These are phyloP conservation scores for Phalanger gymnotis DNA, from an alignment of 2,797 vertebrate genomes.

Conservation along the genomic window DNA sequence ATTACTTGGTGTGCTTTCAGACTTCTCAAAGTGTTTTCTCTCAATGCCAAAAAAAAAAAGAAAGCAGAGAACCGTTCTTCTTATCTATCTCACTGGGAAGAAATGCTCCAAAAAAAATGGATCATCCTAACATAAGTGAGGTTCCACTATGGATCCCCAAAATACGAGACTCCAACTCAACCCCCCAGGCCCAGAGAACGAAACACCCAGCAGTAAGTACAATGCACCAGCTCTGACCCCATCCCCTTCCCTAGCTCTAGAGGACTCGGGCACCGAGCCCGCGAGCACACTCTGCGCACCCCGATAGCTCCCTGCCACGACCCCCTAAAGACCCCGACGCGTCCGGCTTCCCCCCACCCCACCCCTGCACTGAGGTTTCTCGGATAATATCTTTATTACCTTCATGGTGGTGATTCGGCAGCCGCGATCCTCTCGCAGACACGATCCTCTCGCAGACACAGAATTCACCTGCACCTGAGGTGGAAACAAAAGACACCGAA, in stretches of 20 bases:
- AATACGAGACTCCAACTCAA: constrained; percentile 32
- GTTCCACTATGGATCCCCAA: background rate
- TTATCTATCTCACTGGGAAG: background rate
- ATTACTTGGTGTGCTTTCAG: constrained; percentile 62
- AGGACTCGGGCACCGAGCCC: constrained; percentile 3
- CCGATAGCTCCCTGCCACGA: constrained; percentile 16
- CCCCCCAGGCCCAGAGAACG: background rate
- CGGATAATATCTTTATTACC: constrained; percentile 75
- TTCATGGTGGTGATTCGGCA: constrained; percentile 84
- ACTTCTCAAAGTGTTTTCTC: constrained; percentile 8
- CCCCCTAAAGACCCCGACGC: background rate
- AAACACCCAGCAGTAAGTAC: constrained; percentile 58
- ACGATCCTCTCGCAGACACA: constrained; percentile 46
- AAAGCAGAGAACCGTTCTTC: background rate
- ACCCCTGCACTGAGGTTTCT: background rate
- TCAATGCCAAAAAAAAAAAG: background rate
- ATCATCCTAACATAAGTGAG: background rate
- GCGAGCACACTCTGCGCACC: constrained; percentile 41
- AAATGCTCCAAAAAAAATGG: background rate
- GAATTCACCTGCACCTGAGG: constrained; percentile 81
- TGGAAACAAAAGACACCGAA: constrained; percentile 83
- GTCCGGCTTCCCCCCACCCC: background rate
- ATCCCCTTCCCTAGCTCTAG: background rate
- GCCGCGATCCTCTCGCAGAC: constrained; percentile 31
- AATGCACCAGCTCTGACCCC: constrained; percentile 55